phyloP scores from a whole-genome alignment of 2,888 invertebrate genomes.

The Apamea crenata region DNA sequence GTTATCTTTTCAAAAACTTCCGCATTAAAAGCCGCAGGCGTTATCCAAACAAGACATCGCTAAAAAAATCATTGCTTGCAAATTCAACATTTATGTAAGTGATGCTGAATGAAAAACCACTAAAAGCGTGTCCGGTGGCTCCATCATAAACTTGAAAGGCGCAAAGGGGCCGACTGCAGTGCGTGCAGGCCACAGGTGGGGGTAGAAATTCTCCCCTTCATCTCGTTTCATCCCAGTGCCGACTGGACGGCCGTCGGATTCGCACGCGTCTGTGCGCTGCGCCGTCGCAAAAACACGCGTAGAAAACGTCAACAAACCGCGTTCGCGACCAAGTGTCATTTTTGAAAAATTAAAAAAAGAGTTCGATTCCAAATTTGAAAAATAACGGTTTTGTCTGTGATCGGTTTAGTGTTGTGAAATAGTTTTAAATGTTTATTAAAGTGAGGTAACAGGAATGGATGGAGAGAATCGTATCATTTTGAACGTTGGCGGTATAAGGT shows the following conservation, averaged over 20 bases:
- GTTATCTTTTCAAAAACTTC: background rate
- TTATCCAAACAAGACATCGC: constrained; percentile 1
- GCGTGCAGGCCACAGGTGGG: constrained; percentile 88
- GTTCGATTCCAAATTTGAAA: constrained; percentile 19
- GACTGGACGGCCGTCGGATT: constrained; percentile 70
- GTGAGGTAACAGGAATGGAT: constrained; percentile 92
- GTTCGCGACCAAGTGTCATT: constrained; percentile 49
- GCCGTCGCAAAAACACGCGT: constrained; percentile 52
- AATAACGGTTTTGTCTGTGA: constrained; percentile 65
- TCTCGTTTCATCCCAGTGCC: constrained; percentile 69
- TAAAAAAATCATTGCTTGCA: constrained; percentile 56
- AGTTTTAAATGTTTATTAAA: constrained; percentile 73
- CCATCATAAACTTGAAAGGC: constrained; percentile 78
- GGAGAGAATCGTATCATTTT: constrained; percentile 98
- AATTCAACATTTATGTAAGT: constrained; percentile 61
- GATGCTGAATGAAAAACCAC: constrained; percentile 64
- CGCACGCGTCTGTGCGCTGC: constrained; percentile 71
- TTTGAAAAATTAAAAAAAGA: constrained; percentile 11
- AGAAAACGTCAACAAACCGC: constrained; percentile 46
- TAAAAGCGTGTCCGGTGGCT: constrained; percentile 66
- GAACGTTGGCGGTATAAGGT: constrained; percentile 98
- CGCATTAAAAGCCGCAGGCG: constrained; percentile 27
- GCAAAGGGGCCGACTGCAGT: constrained; percentile 87
- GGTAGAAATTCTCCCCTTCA: constrained; percentile 73
- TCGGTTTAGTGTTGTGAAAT: constrained; percentile 72